A percentile compares a stretch with the other conserved stretches of the same genome.
Evolutionary conservation across 2,888 invertebrate species (phyloP).

Genomic region (Yponomeuta sedellus): DNA sequence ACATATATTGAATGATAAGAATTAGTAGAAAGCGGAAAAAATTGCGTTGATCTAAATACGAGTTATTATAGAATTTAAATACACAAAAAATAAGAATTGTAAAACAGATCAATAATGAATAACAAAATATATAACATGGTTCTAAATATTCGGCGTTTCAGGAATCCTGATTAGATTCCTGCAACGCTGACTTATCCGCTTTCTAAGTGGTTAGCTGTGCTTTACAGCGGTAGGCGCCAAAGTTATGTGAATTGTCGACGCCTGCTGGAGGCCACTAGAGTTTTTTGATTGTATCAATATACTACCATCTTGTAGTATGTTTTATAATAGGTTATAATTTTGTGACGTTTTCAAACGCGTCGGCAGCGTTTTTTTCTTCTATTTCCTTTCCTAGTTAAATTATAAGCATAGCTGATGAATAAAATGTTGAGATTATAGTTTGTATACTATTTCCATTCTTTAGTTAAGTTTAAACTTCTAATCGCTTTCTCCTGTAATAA

Average conservation of each 20-base stretch:
- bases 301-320: background rate
- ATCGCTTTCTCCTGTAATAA: background rate
- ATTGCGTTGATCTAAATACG: no score
- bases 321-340: background rate
- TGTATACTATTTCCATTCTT: background rate
- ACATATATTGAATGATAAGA: no score
- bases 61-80: no score
- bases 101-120: no score
- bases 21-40: no score
- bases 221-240: no score
- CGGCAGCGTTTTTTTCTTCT: background rate
- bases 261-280: background rate
- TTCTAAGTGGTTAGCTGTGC: no score
- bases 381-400: background rate
- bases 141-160: no score
- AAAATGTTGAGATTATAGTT: background rate
- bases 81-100: no score
- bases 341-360: background rate
- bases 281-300: background rate
- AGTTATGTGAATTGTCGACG: background rate
- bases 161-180: no score
- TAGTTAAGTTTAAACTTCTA: background rate
- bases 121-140: no score
- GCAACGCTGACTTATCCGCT: no score
- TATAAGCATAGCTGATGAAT: background rate